Base-by-base conservation (phyloP, 2,888 invertebrate genomes). In the Melolontha melolontha region DNA sequence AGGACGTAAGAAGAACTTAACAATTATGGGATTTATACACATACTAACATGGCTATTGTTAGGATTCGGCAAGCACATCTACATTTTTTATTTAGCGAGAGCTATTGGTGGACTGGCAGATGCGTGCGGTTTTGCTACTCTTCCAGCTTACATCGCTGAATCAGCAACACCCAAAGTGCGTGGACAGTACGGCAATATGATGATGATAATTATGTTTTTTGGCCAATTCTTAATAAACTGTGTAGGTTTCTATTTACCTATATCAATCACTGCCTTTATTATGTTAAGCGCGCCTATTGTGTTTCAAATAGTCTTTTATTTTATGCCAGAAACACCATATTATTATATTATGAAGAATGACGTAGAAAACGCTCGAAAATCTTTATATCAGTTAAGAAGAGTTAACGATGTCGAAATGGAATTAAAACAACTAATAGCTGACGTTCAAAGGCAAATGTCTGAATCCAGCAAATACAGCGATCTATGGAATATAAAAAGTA, bases 281-380 rank as follows among this genome's bases (percentile, higher is more conserved):
- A 89, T 88, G 77, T 81, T 88, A 73, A 79, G 86, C 71, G 82
- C 89, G 64, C 88, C 90, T 10, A 80, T 89, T 39, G 73, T 87
- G 41, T 87, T 89, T 75, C 80, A 89, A 27, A 64, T 87, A 12
- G 81, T 85, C 14, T 87, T 90, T 79, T 40, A 65, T 5, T 70
- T 72, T 34, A 77, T 80, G 77, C 80, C 81, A 1, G 81, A 81
- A 73, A 76, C 77, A 2, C 81, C 81, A 1, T 81, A 81, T 66
- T 80, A 75, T 59, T 71, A 75, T 7, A 44, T 81, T 0, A 79
- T 79, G 76, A 76, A 76, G 64, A 70, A 73, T 2, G 67, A 68
- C 11, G 52, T 68, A 10, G 73, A 75, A 5, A 74, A 76, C 57
- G 80, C 81, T 0, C 74, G 74, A 64, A 64, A 70, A 49, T 71